Evolutionary conservation across 2,113 vertebrate genomes (phyloP), one percentile per base, ranked within the genome.

Genomic region (Brachyistius frenatus): DNA sequence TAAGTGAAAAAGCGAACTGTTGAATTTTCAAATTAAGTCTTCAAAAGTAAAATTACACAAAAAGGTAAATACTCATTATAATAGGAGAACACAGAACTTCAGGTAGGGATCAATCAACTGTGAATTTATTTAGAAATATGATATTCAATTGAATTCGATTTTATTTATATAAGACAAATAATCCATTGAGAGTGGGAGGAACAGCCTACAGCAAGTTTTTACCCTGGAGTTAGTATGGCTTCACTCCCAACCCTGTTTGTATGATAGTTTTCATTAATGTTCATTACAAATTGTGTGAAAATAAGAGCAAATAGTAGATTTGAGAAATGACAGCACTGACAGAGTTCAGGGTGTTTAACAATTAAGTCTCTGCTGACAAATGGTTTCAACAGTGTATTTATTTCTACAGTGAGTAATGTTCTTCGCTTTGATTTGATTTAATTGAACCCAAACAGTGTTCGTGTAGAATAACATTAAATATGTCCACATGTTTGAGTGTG

Each of bases 401-500:
- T 68, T 54, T 69, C 53, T n/a, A 15, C 68, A 5, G 47, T 67
- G 63, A 83, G 39, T 81, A 55, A 70, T 83, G 60, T 44, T 55
- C 57, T 36, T 67, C 2, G 7, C 78, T 80, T 70, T 82, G 73
- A 85, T 88, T 78, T 46, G 8, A 35, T 66, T 77, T 86, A 70
- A 81, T 80, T 74, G 4, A 66, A 78, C 41, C 74, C 58, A 47
- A 79, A 76, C 73, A 33, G 55, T 1, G 2, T 6, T 65, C 23
- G 70, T 76, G 67, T 49, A 56, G 66, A 76, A 44, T 54, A 83
- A 73, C 61, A 73, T 63, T 55, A 66, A 60, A 67, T 55, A 60
- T 35, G 53, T 80, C 84, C 39, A 75, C 73, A 86, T 81, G 77
- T 91, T 81, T 90, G 66, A 7, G 31, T 75, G 32, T 46, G 1